phyloP scores from a whole-genome alignment of 1,140 invertebrate genomes.

The Bombus difficillimus region DNA sequence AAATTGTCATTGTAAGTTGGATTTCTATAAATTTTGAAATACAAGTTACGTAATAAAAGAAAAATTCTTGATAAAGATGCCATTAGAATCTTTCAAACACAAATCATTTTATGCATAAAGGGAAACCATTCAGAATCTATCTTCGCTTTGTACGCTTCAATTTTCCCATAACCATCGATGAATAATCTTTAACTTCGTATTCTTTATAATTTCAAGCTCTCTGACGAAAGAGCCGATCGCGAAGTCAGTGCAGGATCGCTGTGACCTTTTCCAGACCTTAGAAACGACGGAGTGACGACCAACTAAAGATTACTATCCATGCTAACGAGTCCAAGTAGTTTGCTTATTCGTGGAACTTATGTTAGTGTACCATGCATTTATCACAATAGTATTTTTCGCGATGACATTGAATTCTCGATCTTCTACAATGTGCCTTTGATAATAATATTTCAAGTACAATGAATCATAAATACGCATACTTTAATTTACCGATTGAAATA shows the following conservation, averaged over 20 bases:
- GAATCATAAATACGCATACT: too few relatives aligned
- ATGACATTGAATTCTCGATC: constrained; percentile 4
- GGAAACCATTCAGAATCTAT: not conserved
- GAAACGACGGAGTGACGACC: constrained; percentile 39
- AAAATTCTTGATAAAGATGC: too few relatives aligned
- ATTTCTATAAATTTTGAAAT: too few relatives aligned
- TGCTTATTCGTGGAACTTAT: not conserved
- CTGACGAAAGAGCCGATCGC: constrained; percentile 37
- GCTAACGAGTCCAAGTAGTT: constrained; percentile 15
- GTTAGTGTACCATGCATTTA: not conserved
- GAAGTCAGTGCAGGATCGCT: constrained; percentile 13
- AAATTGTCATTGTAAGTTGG: too few relatives aligned
- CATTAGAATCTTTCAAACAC: too few relatives aligned
- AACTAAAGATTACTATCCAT: constrained; percentile 12
- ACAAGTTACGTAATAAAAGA: too few relatives aligned
- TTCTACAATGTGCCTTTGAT: not conserved
- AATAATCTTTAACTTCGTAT: constrained; percentile 18
- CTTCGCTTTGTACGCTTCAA: not conserved
- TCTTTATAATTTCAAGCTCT: constrained; percentile 23
- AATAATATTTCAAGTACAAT: not conserved
- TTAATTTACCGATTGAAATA: too few relatives aligned
- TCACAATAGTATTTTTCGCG: not conserved
- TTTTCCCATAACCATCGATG: not conserved
- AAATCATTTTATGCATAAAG: not conserved
- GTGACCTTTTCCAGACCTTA: constrained; percentile 41